These are phyloP conservation scores for Choloepus didactylus DNA, from an alignment of 2,797 vertebrate species.

Conservation along the genomic window DNA sequence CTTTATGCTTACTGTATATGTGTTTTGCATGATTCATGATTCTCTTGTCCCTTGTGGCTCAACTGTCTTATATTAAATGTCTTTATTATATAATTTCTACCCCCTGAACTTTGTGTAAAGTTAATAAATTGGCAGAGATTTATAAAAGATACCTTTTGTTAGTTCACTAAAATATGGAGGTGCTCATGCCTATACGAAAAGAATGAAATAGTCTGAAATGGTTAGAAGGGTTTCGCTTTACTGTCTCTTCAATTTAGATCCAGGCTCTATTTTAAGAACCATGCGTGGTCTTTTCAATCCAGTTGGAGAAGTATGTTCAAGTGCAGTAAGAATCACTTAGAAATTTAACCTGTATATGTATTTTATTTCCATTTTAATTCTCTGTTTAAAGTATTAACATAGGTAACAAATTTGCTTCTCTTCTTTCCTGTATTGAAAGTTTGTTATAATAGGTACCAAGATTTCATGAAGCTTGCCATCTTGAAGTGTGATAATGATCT, in stretches of 20 bases:
- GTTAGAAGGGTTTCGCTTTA: slow-evolving; percentile 13
- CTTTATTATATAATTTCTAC: slow-evolving; percentile 15
- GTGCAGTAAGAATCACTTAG: slow-evolving; percentile 9
- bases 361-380: background rate
- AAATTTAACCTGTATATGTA: background rate
- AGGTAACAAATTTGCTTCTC: background rate
- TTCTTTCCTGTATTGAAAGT: slow-evolving; percentile 25
- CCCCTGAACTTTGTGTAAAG: background rate
- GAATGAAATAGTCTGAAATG: background rate
- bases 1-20: background rate
- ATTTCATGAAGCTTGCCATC: background rate
- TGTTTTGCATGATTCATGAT: slow-evolving; percentile 35
- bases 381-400: slow-evolving; percentile 8
- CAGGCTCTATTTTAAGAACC: background rate
- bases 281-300: background rate
- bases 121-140: slow-evolving; percentile 31
- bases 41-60: background rate
- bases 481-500: background rate
- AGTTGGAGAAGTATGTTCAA: background rate
- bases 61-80: background rate
- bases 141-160: background rate
- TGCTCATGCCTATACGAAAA: background rate
- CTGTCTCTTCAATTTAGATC: slow-evolving; percentile 2
- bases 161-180: background rate
- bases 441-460: background rate